Evolutionary conservation across 2,888 invertebrate species (phyloP), one percentile per base, ranked within the genome.

Genomic region (Subacronicta megacephala): DNA sequence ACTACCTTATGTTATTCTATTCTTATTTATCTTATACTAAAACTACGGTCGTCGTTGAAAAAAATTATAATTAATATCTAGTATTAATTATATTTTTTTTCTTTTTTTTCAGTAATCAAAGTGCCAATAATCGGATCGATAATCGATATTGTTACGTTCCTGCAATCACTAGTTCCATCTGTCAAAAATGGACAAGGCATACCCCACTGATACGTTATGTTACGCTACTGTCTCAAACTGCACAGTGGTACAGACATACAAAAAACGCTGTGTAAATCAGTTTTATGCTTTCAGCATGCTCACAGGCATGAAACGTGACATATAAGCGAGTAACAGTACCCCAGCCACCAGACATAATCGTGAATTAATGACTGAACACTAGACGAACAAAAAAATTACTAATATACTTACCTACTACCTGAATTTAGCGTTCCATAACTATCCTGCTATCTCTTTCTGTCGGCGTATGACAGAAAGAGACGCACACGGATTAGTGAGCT

Each of bases 311-410:
- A 79, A 83, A 82, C 78, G 71, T 75, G 81, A 77, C 81, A 75
- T 65, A 72, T 69, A 75, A 52, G 40, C 62, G 50, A 61, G 57
- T 83, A 82, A 77, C 75, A 62, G 75, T 82, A 82, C 61, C 53
- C 12, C 10, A 40, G 62, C 56, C 73, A 62, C 57, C 76, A 78
- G 70, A 75, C 82, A 78, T 89, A 90, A 90, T 90, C 86, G 88
- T 79, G 73, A 85, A 89, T 88, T 90, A 88, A 90, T 90, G 90
- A 84, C 86, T 64, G 75, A 45, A 67, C 49, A 31, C 61, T 60
- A 68, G 65, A 63, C 65, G 44, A 0, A 0, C 10, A 61, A 70
- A 71, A 74, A 26, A 70, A 65, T 63, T n/a, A 42, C 33, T 43
- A 23, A 45, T 37, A 43, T 51, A 45, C 46, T 51, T 41, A 52